Percentiles rank a stretch among this genome's conserved stretches.
These are phyloP conservation scores for Chloroclysta siterata DNA, from an alignment of 2,888 invertebrate genomes.

Conservation along the genomic window DNA sequence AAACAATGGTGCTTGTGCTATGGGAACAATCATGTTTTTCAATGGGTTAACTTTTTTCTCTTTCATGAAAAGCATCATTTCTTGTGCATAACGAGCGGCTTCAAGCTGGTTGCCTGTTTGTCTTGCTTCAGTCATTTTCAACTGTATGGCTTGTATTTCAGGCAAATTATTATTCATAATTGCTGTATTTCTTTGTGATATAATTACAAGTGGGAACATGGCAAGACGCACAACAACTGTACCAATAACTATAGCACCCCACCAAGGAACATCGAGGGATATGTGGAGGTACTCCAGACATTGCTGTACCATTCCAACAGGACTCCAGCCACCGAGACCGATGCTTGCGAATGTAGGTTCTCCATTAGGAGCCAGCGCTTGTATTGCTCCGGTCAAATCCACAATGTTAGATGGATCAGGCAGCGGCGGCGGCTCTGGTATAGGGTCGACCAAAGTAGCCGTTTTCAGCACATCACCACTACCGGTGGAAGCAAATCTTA, in stretches of 20 bases:
- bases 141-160: constrained; percentile 91
- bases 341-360: constrained; percentile 92
- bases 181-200: constrained; percentile 92
- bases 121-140: constrained; percentile 94
- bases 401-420: constrained; percentile 65
- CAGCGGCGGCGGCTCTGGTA: constrained; percentile 78
- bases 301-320: constrained; percentile 92
- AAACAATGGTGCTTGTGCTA: constrained; percentile 95
- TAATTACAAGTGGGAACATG: constrained; percentile 94
- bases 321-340: constrained; percentile 93
- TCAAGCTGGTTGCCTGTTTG: constrained; percentile 92
- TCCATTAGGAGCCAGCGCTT: constrained; percentile 81
- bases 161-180: constrained; percentile 94
- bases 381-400: constrained; percentile 67
- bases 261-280: constrained; percentile 95
- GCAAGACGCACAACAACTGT: constrained; percentile 90
- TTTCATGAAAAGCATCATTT: constrained; percentile 93
- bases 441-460: constrained; percentile 60
- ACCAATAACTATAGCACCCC: constrained; percentile 93
- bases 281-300: constrained; percentile 93
- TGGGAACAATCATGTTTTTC: constrained; percentile 90
- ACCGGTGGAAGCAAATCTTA: constrained; percentile 70
- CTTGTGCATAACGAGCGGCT: constrained; percentile 89
- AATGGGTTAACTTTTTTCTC: constrained; percentile 92
- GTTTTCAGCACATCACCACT: constrained; percentile 60